A percentile compares a stretch with the other conserved stretches of the same genome.
These are phyloP conservation scores for Apolygus lucorum DNA, from an alignment of 1,140 invertebrate species.

Conservation along the genomic window DNA sequence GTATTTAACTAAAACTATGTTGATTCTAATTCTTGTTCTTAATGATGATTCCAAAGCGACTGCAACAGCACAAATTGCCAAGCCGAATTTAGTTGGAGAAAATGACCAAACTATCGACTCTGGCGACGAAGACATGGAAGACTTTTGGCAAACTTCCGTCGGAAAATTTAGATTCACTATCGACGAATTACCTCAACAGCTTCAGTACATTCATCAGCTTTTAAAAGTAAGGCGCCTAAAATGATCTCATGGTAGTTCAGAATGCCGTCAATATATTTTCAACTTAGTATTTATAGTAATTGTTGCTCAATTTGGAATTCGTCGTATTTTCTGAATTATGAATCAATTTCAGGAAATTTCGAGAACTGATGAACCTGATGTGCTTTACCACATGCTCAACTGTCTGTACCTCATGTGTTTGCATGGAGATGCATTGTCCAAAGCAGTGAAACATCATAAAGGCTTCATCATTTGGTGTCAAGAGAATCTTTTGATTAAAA, in stretches of 20 bases:
- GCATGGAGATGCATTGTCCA: conserved; percentile 85
- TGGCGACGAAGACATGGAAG: conserved; percentile 59
- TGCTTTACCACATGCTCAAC: conserved; percentile 85
- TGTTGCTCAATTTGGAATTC: too few relatives aligned
- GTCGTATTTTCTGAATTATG: too few relatives aligned
- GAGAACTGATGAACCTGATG: conserved; percentile 77
- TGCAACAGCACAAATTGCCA: conserved; percentile 54
- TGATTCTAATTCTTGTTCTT: too few relatives aligned
- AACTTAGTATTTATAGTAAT: too few relatives aligned
- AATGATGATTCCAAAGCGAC: conserved; percentile 41
- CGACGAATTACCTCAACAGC: conserved; percentile 81
- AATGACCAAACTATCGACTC: conserved; percentile 57
- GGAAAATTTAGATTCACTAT: conserved; percentile 87
- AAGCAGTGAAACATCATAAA: conserved; percentile 78
- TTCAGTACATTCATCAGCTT: conserved; percentile 86
- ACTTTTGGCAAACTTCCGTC: conserved; percentile 85
- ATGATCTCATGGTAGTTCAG: neutral
- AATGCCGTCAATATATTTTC: too few relatives aligned
- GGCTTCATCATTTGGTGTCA: conserved; percentile 97
- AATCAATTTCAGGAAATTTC: conserved; percentile 71
- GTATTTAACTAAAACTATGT: too few relatives aligned
- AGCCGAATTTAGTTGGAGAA: conserved; percentile 56
- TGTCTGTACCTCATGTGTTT: conserved; percentile 86
- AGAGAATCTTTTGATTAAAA: conserved; percentile 89
- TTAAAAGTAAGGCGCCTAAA: conserved; percentile 54